Conservation (phyloP, 2,113 vertebrate genomes). For the Phrynocephalus versicolor region DNA sequence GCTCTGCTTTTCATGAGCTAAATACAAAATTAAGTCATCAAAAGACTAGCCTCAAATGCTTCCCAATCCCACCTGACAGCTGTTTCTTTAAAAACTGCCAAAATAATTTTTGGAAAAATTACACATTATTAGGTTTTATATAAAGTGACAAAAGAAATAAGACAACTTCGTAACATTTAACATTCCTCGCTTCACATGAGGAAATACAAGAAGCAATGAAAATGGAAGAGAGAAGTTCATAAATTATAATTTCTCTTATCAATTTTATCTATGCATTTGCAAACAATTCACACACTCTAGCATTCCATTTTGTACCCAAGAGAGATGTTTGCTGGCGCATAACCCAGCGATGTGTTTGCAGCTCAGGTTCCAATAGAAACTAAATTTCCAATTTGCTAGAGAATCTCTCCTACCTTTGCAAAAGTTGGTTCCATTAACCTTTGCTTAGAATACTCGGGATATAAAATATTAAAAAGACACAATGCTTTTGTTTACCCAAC, state of each 20-base stretch:
- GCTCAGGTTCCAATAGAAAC: not conserved
- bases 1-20: too few relatives aligned
- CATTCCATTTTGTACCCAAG: not conserved
- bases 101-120: not conserved
- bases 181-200: not conserved
- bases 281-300: not conserved
- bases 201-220: not conserved
- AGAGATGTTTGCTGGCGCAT: not conserved
- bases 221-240: not conserved
- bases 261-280: not conserved
- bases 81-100: not conserved
- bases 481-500: not conserved
- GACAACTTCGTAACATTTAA: not conserved
- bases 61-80: not conserved
- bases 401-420: not conserved
- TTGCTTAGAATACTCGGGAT: not conserved
- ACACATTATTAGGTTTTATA: not conserved
- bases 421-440: constrained; percentile 5
- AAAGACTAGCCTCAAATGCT: not conserved
- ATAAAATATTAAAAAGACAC: not conserved
- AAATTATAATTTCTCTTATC: not conserved
- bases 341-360: not conserved
- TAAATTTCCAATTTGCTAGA: not conserved
- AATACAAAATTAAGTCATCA: not conserved
- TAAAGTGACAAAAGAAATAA: not conserved